Evolutionary conservation across 2,797 vertebrate species (phyloP).

Genomic region (Coluber constrictor): DNA sequence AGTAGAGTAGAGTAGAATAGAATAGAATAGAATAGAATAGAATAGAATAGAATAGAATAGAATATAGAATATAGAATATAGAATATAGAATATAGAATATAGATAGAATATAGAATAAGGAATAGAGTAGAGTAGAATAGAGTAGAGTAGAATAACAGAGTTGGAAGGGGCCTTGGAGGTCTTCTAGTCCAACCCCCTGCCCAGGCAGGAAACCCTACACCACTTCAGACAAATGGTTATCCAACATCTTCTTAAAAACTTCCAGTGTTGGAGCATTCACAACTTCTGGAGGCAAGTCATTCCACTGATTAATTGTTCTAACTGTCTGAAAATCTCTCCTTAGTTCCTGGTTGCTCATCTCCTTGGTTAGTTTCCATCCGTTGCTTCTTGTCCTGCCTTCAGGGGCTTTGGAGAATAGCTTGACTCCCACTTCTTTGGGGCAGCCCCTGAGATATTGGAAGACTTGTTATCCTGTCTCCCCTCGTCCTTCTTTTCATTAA

Average conservation of each 20-base stretch:
- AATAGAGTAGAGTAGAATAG: no score
- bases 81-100: no score
- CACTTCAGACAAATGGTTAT: not conserved
- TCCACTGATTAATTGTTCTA: not conserved
- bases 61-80: no score
- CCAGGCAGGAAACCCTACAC: accelerated
- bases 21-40: no score
- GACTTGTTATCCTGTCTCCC: not conserved
- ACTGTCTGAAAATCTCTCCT: not conserved
- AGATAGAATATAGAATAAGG: no score
- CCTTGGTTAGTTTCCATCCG: accelerated
- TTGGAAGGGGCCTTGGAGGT: no score
- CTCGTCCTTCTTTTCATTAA: accelerated
- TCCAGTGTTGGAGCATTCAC: not conserved
- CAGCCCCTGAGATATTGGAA: not conserved
- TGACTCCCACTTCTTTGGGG: not conserved
- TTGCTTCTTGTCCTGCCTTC: not conserved
- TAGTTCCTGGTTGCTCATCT: not conserved
- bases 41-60: no score
- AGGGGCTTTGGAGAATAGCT: not conserved
- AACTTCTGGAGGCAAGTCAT: not conserved
- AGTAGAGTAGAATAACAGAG: no score
- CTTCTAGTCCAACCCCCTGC: no score
- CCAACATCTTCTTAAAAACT: not conserved
- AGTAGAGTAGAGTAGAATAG: no score